Conservation (phyloP, 2,888 invertebrate genomes). For the Loripinus fragilis region DNA sequence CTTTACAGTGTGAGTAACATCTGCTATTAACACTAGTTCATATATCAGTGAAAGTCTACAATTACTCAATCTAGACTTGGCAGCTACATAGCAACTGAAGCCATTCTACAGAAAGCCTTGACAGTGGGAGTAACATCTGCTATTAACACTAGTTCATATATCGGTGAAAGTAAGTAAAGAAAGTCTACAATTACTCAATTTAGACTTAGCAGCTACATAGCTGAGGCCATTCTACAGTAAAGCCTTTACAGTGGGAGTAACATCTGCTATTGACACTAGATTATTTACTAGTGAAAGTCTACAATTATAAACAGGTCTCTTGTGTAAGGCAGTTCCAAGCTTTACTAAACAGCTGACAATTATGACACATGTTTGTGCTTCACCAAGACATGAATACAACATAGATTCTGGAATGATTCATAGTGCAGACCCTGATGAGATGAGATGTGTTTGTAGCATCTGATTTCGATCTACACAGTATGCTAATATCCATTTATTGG, state of each 20-base stretch:
- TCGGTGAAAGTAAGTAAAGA: too few species aligned
- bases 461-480: too few species aligned
- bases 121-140: background rate
- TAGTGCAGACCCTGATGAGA: too few species aligned
- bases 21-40: slow-evolving; percentile 90
- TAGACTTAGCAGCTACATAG: slow-evolving; percentile 85
- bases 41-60: slow-evolving; percentile 92
- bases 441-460: too few species aligned
- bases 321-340: too few species aligned
- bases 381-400: too few species aligned
- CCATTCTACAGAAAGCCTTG: slow-evolving; percentile 89
- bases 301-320: too few species aligned
- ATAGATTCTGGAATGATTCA: too few species aligned
- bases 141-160: slow-evolving; percentile 90
- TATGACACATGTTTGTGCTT: too few species aligned
- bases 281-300: background rate
- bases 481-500: too few species aligned
- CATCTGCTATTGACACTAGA: slow-evolving; percentile 88
- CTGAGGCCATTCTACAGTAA: too few species aligned
- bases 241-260: slow-evolving; percentile 92
- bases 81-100: slow-evolving; percentile 85
- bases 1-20: slow-evolving; percentile 92
- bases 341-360: too few species aligned
- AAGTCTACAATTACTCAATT: slow-evolving; percentile 91
- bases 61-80: slow-evolving; percentile 89